A percentile compares a stretch with the other conserved stretches of the same genome.
Evolutionary conservation across 2,113 vertebrate genomes (phyloP).

Genomic region (Rhinolophus sinicus): DNA sequence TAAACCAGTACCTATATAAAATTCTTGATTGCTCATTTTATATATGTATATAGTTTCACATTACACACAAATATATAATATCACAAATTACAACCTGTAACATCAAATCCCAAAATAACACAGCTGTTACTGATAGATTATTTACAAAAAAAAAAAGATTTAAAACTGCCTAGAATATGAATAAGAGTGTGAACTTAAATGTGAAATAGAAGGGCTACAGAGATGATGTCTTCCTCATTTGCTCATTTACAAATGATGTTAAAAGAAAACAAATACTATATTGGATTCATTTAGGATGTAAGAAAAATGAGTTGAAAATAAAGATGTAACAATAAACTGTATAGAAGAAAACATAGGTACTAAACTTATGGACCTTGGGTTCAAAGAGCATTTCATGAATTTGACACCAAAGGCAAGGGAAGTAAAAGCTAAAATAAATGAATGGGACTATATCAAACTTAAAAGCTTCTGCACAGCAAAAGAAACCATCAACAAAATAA

Average conservation of each 20-base stretch:
- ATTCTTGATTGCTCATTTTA: slow-evolving; percentile 4
- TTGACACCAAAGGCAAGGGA: too few relatives aligned
- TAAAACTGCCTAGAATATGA: slow-evolving; percentile 29
- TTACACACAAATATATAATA: slow-evolving; percentile 25
- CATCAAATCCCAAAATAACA: slow-evolving; percentile 42
- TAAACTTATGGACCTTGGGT: too few relatives aligned
- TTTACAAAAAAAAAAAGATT: not conserved
- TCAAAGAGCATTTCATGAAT: too few relatives aligned
- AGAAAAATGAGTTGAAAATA: slow-evolving; percentile 26
- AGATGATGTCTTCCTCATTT: slow-evolving; percentile 35
- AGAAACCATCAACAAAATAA: too few relatives aligned
- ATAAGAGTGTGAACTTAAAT: not conserved
- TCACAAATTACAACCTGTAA: not conserved
- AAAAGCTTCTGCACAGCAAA: too few relatives aligned
- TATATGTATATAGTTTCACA: not conserved
- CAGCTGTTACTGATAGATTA: not conserved
- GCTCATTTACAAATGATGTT: slow-evolving; percentile 35
- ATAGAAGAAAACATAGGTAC: too few relatives aligned
- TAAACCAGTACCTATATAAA: not conserved
- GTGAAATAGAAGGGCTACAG: slow-evolving; percentile 31
- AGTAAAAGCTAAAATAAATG: too few relatives aligned
- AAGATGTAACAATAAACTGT: not conserved
- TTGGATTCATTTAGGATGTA: slow-evolving; percentile 23
- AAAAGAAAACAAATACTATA: not conserved
- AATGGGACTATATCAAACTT: too few relatives aligned